Evolutionary conservation across 2,888 invertebrate genomes (phyloP).

Genomic region (Kuschelorhynchus macadamiae): DNA sequence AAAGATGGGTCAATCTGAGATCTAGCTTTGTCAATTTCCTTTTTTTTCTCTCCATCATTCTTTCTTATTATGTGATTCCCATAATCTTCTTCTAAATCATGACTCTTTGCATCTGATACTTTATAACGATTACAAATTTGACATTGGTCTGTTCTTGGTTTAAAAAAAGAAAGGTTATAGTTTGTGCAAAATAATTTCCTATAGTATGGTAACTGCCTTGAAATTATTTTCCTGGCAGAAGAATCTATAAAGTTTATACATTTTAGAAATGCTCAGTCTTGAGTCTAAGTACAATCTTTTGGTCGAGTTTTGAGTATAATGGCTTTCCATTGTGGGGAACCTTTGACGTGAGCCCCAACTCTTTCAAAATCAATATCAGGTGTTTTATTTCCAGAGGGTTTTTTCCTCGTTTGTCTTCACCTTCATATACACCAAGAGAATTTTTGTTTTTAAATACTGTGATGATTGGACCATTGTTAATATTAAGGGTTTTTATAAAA

Average conservation of each 20-base stretch:
- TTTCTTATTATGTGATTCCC: not conserved
- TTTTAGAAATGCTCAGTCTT: not conserved
- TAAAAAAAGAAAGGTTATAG: too few relatives aligned
- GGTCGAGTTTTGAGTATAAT: not conserved
- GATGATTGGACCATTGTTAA: constrained; percentile 2
- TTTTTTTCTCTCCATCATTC: not conserved
- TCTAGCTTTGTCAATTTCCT: not conserved
- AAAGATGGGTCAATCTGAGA: not conserved
- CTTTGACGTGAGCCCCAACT: not conserved
- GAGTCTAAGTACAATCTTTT: not conserved
- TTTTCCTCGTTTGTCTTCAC: not conserved
- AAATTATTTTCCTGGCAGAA: not conserved
- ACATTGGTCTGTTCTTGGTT: not conserved
- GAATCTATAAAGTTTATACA: not conserved
- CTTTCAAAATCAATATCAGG: not conserved
- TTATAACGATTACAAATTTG: not conserved
- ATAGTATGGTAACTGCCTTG: not conserved
- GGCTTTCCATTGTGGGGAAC: constrained; percentile 7
- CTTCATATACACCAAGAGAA: constrained; percentile 2
- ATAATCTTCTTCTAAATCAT: not conserved
- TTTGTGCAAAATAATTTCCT: too few relatives aligned
- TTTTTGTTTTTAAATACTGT: constrained; percentile 1
- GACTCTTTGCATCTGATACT: not conserved
- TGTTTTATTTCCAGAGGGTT: not conserved
- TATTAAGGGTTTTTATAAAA: constrained; percentile 4